Base-by-base conservation (phyloP, 2,888 invertebrate genomes). In the Pantelozetes paolii region DNA sequence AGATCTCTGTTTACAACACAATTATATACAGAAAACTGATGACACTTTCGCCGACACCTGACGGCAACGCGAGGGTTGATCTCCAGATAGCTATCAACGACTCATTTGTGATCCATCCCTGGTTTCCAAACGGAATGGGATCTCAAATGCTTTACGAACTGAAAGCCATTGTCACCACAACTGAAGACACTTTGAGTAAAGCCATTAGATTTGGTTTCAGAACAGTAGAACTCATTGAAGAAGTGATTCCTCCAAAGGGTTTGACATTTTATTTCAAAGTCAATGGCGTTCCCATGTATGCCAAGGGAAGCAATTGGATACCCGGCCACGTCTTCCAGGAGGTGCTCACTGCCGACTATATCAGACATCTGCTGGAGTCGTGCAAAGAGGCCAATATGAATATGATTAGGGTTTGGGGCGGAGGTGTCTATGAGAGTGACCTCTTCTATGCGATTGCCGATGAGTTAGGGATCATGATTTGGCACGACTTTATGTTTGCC, bases 401-500 rank as follows among this genome's bases (percentile, higher is more conserved):
- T 80, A 92, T 93, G 89, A 83, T 98, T 18, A 86, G 98, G n/a
- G 91, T 98, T 1, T 99, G 98, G 98, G 98, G 98, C 32, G 98
- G 98, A n/a, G 98, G 96, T 0, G 84, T 93, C 0, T 99, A 97
- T 80, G 97, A 97, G 81, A 88, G 89, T 0, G 91, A 96, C 78
- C 86, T 87, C 74, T 96, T 98, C 82, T 99, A 98, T 82, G 85
- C 89, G 74, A 80, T 89, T 45, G 92, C 94, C 73, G 96, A 98
- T 81, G 86, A 90, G 80, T 84, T 90, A 71, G 98, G 98, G 0
- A 89, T 98, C 67, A 85, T 98, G 79, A 88, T 99, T 73, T 99
- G 97, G 97, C 97, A 99, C 59, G 98, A 99, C 82, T 89, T 97
- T 81, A 92, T 96, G 89, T 99, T 96, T 82, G 97, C 96, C 0